Percentiles rank a stretch among this genome's conserved stretches.
Conservation (phyloP, 2,888 invertebrate genomes). For the Latrodectus elegans region DNA sequence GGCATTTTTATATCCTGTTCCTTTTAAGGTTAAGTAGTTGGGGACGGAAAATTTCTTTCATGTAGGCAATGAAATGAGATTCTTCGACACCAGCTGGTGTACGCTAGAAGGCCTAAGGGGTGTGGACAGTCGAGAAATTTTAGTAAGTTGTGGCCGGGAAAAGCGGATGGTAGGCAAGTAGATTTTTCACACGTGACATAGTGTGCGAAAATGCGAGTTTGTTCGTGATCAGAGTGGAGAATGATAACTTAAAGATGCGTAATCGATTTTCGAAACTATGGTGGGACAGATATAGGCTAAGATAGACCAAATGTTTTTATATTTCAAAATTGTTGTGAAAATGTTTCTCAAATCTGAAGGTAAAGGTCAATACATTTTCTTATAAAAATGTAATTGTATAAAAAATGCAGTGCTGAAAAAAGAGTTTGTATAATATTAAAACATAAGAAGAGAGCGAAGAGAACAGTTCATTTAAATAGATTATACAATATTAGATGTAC, state of each 20-base stretch:
- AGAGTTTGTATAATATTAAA: no score
- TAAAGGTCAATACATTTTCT: no score
- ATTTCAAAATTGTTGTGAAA: no score
- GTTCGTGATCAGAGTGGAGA: slow-evolving; percentile 21
- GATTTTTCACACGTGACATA: slow-evolving; percentile 31
- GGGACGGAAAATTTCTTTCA: background rate
- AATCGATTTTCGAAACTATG: slow-evolving; percentile 6
- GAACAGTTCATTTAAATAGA: no score
- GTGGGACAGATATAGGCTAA: background rate
- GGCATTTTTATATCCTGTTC: no score
- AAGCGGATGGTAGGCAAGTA: background rate
- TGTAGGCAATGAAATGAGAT: background rate
- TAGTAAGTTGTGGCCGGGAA: background rate
- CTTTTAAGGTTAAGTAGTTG: background rate
- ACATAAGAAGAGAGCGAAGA: no score
- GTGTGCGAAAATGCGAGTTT: slow-evolving; percentile 17
- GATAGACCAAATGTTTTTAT: no score
- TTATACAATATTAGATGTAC: no score
- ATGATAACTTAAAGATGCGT: slow-evolving; percentile 11
- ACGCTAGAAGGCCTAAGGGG: background rate
- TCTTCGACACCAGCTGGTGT: background rate
- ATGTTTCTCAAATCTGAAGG: no score
- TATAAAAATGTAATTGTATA: no score
- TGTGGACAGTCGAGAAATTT: slow-evolving; percentile 6
- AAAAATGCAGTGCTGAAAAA: no score